phyloP scores from a whole-genome alignment of 30 jellyfish, hydroid and myxozoan genomes.

The Aurelia aurita complex sp. Pacific region DNA sequence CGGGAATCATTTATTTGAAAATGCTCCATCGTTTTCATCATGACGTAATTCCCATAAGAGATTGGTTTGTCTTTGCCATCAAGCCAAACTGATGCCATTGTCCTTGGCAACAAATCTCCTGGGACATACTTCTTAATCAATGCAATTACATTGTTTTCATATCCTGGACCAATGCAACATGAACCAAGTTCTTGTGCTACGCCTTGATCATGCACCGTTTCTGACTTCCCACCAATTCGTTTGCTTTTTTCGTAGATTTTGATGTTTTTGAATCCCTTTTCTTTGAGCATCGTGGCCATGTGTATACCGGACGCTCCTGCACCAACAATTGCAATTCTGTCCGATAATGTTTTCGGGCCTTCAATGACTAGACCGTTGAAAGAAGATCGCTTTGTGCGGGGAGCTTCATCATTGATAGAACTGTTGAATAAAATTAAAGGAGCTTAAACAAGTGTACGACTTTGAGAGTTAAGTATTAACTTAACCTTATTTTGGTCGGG shows the following conservation, averaged over 20 bases:
- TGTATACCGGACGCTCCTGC: conserved; percentile 94
- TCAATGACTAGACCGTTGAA: neutral
- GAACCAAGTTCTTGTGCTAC: conserved; percentile 86
- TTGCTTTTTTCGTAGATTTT: conserved; percentile 57
- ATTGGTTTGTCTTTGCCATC: conserved; percentile 47
- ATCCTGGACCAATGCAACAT: conserved; percentile 83
- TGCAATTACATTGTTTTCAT: conserved; percentile 61
- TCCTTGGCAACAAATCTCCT: conserved; percentile 49
- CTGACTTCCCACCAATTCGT: conserved; percentile 90
- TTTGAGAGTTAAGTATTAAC: too few relatives aligned
- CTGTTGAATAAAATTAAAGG: too few relatives aligned
- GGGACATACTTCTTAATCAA: conserved; percentile 59
- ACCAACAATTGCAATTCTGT: conserved; percentile 87
- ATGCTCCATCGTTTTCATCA: conserved; percentile 38
- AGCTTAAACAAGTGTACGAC: too few relatives aligned
- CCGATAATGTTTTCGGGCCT: conserved; percentile 75
- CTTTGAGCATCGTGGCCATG: conserved; percentile 84
- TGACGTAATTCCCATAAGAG: conserved; percentile 40
- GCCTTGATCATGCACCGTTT: conserved; percentile 48
- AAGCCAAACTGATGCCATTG: conserved; percentile 78
- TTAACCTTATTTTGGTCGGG: too few relatives aligned
- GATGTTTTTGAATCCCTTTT: conserved; percentile 74
- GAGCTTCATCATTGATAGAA: too few relatives aligned
- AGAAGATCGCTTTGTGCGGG: too few relatives aligned
- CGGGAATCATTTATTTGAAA: conserved; percentile 6